Evolutionary conservation across 2,888 invertebrate species (phyloP), one percentile per base, ranked within the genome.

Genomic region (Cyclophora punctaria): DNA sequence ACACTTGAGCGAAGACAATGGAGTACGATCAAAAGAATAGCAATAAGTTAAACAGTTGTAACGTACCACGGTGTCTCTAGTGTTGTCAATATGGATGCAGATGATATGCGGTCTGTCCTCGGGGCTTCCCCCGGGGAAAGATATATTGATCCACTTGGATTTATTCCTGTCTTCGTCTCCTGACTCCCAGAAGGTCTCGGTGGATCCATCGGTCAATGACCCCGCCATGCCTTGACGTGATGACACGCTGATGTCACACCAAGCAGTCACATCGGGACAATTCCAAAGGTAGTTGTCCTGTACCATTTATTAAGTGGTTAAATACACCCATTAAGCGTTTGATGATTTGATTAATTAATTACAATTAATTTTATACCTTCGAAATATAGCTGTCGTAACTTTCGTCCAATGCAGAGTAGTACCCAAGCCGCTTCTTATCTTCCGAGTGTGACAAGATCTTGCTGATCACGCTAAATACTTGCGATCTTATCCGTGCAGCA

Each of bases 151-250:
- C 67, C 93, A 93, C 82, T 98, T 98, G 34, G 96, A 93, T 77
- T 97, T 96, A 77, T 97, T 97, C 51, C 95, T 90, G 82, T 99
- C 98, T 71, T 98, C 98, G 68, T 98, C 98, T 0, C 98, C 98
- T 41, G 98, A 98, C 83, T 99, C 99, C 99, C 99, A 99, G 83
- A 99, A 99, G 0, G 99, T 99, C 78, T 99, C 99, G 0, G 98
- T 98, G 3, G 97, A 97, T 67, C 95, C 95, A 75, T 99, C 99
- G 0, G 94, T 95, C 7, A 99, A 89, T 59, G 97, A 97, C 2
- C 94, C 95, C 3, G 96, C 93, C 96, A 99, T 97, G 4, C 97
- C 98, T 69, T 95, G 96, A 0, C 98, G 91, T 59, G 98, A 98
- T 0, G 98, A 98, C 0, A 97, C 96, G 61, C 94, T 95, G 46